These are phyloP conservation scores for Synchiropus splendidus DNA, from an alignment of 2,113 vertebrate genomes.

Conservation along the genomic window DNA sequence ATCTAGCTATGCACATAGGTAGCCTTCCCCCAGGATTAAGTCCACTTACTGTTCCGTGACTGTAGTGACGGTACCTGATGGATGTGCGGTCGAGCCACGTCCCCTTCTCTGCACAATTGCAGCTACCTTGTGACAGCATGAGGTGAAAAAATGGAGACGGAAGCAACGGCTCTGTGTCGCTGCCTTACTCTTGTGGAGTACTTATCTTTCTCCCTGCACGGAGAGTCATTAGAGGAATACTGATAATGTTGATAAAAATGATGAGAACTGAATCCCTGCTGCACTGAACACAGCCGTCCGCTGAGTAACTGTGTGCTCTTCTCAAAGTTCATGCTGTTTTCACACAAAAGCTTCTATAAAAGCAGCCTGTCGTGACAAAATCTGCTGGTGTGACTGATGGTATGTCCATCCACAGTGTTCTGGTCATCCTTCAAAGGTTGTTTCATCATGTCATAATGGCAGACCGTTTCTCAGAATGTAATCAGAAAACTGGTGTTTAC, in stretches of 20 bases:
- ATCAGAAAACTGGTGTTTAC: no score
- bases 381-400: no score
- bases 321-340: no score
- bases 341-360: no score
- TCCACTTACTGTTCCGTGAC: constrained; percentile 38
- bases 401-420: no score
- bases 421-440: no score
- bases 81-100: constrained; percentile 7
- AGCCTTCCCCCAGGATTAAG: constrained; percentile 24
- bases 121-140: constrained; percentile 10
- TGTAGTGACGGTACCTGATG: constrained; percentile 23
- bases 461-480: no score
- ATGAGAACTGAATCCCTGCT: constrained; percentile 10
- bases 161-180: constrained; percentile 13
- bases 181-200: constrained; percentile 9
- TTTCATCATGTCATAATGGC: no score
- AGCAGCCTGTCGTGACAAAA: no score
- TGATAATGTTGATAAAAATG: constrained; percentile 7
- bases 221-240: constrained; percentile 4
- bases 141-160: constrained; percentile 23
- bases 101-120: constrained; percentile 9
- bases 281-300: constrained; percentile 6
- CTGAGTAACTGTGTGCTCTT: constrained; percentile 9
- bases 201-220: constrained; percentile 8
- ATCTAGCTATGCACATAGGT: constrained; percentile 20